Conservation (phyloP, 1,140 invertebrate genomes). For the Lanistes nyassanus region DNA sequence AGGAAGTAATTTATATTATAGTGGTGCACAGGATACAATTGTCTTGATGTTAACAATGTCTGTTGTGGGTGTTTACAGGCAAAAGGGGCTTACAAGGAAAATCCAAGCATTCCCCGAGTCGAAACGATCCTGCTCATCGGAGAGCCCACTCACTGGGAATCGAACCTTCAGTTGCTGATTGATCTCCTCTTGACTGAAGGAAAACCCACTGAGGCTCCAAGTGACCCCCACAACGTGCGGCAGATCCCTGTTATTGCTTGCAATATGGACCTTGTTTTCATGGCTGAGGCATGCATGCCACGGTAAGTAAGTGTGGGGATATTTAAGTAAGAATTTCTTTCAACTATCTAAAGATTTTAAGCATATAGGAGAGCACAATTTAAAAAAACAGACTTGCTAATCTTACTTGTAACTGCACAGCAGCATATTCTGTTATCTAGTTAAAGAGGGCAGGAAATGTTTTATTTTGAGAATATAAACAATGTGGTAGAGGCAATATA, state of each 20-base stretch:
- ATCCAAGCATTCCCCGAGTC: slow-evolving; percentile 53
- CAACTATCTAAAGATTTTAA: too few relatives aligned
- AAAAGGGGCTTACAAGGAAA: slow-evolving; percentile 65
- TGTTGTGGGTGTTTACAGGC: slow-evolving; percentile 59
- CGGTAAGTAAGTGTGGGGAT: slow-evolving; percentile 53
- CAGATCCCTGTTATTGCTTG: slow-evolving; percentile 72
- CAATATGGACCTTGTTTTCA: slow-evolving; percentile 68
- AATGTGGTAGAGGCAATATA: too few relatives aligned
- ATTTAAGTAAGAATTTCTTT: too few relatives aligned
- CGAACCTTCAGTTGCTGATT: slow-evolving; percentile 73
- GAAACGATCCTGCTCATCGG: slow-evolving; percentile 67
- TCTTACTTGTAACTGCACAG: too few relatives aligned
- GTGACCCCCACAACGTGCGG: slow-evolving; percentile 69
- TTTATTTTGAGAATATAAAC: too few relatives aligned
- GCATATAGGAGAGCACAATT: too few relatives aligned
- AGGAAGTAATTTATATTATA: too few relatives aligned
- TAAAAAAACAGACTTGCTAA: too few relatives aligned
- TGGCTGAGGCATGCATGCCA: slow-evolving; percentile 67
- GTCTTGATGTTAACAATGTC: background rate
- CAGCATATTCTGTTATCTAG: too few relatives aligned
- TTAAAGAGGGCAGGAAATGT: too few relatives aligned
- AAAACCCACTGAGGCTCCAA: slow-evolving; percentile 61
- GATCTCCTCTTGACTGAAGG: slow-evolving; percentile 78
- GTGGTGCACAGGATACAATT: too few relatives aligned
- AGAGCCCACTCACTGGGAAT: slow-evolving; percentile 67